Evolutionary conservation across 2,888 invertebrate genomes (phyloP).

Genomic region (Caenorhabditis virilis): DNA sequence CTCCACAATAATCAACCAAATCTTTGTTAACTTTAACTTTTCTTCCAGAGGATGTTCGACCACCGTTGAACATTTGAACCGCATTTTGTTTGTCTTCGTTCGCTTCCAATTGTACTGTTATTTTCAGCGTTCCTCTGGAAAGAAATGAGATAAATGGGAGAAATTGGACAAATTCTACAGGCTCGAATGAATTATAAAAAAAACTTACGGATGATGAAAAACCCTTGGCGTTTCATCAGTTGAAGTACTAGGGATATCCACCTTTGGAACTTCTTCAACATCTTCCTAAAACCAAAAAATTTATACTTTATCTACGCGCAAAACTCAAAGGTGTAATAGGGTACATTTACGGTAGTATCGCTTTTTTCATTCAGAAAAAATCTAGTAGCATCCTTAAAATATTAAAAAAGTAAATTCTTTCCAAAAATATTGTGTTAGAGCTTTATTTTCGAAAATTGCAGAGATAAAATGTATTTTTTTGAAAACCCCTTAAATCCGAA

Average conservation of each 20-base stretch:
- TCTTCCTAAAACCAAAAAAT: conserved; percentile 6
- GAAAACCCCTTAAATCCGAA: too few relatives aligned
- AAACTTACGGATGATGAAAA: too few relatives aligned
- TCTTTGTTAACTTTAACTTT: conserved; percentile 15
- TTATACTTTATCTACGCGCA: too few relatives aligned
- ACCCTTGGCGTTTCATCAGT: conserved; percentile 2
- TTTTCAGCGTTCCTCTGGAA: conserved; percentile 6
- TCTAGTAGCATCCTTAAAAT: neutral
- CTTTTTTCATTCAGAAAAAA: neutral
- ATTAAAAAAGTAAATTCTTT: too few relatives aligned
- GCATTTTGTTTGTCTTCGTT: conserved; percentile 14
- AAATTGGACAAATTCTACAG: too few relatives aligned
- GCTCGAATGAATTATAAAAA: too few relatives aligned
- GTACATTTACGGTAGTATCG: too few relatives aligned
- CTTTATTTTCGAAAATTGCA: too few relatives aligned
- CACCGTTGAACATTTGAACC: conserved; percentile 13
- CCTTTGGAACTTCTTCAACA: conserved; percentile 4
- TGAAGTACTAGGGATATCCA: neutral
- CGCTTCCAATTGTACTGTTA: conserved; percentile 9
- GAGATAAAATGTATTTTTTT: too few relatives aligned
- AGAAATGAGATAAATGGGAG: too few relatives aligned
- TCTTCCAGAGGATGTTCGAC: conserved; percentile 24
- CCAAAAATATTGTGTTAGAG: too few relatives aligned
- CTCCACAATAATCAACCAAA: conserved; percentile 15
- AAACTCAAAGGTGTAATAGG: too few relatives aligned